These are phyloP conservation scores for Burhinus oedicnemus DNA, from an alignment of 2,113 vertebrate species.

Conservation along the genomic window DNA sequence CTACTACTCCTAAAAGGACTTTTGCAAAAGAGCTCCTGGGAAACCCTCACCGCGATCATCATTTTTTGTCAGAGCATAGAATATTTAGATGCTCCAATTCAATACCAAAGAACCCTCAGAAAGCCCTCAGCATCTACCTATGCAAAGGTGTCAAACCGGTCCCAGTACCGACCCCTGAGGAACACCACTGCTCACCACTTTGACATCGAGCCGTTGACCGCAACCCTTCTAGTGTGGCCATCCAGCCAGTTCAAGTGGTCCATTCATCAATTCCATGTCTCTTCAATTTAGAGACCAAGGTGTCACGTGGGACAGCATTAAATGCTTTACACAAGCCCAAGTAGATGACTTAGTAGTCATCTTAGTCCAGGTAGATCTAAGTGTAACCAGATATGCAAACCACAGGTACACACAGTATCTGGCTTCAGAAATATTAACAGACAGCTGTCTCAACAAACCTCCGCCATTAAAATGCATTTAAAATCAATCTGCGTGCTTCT, in stretches of 20 bases:
- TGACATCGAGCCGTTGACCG: too few species aligned
- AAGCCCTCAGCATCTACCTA: not conserved
- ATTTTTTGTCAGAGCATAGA: not conserved
- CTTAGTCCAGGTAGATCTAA: not conserved
- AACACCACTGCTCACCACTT: too few species aligned
- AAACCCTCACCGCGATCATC: not conserved
- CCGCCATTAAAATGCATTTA: not conserved
- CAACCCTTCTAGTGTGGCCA: too few species aligned
- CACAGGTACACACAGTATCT: not conserved
- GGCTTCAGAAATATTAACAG: not conserved
- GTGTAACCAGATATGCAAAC: not conserved
- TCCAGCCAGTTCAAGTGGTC: too few species aligned
- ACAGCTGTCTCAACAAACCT: rapidly evolving
- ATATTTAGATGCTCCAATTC: not conserved
- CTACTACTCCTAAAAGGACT: not conserved
- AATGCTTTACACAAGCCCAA: too few species aligned
- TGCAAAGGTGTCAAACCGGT: too few species aligned
- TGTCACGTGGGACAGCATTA: too few species aligned
- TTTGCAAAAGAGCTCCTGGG: not conserved
- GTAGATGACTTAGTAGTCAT: too few species aligned
- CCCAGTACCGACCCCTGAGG: too few species aligned
- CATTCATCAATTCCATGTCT: too few species aligned
- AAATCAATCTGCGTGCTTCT: not conserved
- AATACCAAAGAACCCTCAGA: not conserved
- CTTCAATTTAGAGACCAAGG: too few species aligned